Conservation (phyloP, 2,888 invertebrate genomes). For the Macrosoma leucophasiata region DNA sequence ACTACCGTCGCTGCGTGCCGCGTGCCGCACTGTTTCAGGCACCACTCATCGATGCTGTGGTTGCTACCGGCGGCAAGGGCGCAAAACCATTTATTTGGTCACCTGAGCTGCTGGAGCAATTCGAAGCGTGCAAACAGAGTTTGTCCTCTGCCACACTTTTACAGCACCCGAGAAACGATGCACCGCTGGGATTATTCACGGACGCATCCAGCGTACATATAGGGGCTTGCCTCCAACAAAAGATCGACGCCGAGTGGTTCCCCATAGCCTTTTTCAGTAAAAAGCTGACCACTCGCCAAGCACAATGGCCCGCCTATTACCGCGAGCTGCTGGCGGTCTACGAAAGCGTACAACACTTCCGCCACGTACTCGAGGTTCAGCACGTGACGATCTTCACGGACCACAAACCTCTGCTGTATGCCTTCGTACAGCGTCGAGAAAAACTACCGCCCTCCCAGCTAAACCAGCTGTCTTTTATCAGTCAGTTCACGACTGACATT, state of each 20-base stretch:
- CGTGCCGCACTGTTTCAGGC: slow-evolving; percentile 17
- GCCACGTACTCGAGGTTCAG: slow-evolving; percentile 21
- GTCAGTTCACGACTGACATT: too few species aligned
- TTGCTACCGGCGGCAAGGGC: background rate
- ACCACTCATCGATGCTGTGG: slow-evolving; percentile 4
- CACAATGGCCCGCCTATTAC: slow-evolving; percentile 22
- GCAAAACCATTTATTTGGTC: slow-evolving; percentile 1
- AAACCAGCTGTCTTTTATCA: slow-evolving; percentile 24
- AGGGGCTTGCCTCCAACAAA: slow-evolving; percentile 19
- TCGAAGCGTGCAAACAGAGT: slow-evolving; percentile 1
- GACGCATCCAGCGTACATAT: slow-evolving; percentile 14
- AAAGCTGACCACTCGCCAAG: slow-evolving; percentile 17
- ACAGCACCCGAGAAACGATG: background rate
- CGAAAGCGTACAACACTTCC: slow-evolving; percentile 24
- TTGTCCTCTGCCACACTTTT: background rate
- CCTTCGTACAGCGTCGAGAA: slow-evolving; percentile 19
- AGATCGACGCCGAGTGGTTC: slow-evolving; percentile 9
- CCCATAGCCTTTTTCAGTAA: slow-evolving; percentile 23
- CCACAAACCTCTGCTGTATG: slow-evolving; percentile 22
- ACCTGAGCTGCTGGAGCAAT: slow-evolving; percentile 1
- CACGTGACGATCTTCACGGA: slow-evolving; percentile 19
- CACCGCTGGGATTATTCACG: slow-evolving; percentile 1
- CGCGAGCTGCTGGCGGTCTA: slow-evolving; percentile 21
- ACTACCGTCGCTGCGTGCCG: slow-evolving; percentile 1
- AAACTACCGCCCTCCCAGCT: slow-evolving; percentile 24